Base-by-base conservation (phyloP, 1,140 invertebrate genomes). In the Antheraea mylitta region DNA sequence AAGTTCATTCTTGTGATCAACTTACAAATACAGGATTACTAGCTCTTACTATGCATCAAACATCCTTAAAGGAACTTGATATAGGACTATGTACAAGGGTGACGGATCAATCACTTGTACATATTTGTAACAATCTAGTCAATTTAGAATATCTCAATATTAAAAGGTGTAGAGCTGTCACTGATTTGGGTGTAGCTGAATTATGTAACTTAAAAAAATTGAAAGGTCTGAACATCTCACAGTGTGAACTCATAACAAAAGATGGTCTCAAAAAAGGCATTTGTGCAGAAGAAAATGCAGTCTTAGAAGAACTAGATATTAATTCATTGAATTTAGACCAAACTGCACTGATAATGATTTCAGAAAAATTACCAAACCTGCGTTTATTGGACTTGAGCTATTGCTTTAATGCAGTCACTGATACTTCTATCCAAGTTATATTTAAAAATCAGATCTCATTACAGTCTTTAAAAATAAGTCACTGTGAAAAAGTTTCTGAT, bases 401-500 rank as follows among this genome's bases (percentile, higher is more conserved):
- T 70, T 96, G 95, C 82, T 94, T 95, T 72, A 94, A 93, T 87
- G 93, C 93, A 8, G 93, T 96, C 0, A 96, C 95, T 5, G 95
- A 96, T 84, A 93, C 91, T 69, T 94, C 95, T 18, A 88, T 96
- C 58, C 93, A 95, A 85, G 91, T 92, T 59, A 92, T 95, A 68
- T 94, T 96, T 72, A 93, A 94, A 74, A 92, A 95, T 72, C 91
- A 96, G 77, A 79, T 93, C 61, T 83, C 92, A 68, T 85, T 96
- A 19, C 89, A 93, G 18, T 93, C 85, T 58, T 90, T 96, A 59
- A 93, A 94, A 62, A 84, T 96, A 45, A 94, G 93, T 71, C 93
- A 94, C 74, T 96, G 96, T 83, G 93, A 94, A 60, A 92, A 94
- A 79, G 93, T 96, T n/a, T 93, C 93, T 11, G 95, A 96, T 85